These are phyloP conservation scores for Eidolon dupreanum DNA, from an alignment of 2,797 vertebrate genomes.

Conservation along the genomic window DNA sequence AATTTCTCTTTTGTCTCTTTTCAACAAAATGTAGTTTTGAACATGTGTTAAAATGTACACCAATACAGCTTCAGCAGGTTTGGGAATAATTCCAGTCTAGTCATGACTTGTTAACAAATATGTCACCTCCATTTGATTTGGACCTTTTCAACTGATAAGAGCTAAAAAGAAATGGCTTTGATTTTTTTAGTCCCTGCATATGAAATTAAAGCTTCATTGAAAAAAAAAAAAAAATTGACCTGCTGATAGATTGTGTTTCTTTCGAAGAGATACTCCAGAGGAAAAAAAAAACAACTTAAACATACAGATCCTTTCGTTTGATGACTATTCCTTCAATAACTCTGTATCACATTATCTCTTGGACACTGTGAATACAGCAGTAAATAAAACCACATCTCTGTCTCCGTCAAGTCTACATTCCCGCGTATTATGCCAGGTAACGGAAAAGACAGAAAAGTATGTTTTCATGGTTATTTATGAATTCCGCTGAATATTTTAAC, in stretches of 20 bases:
- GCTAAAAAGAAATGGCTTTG: not conserved
- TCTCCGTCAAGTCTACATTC: not conserved
- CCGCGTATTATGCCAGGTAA: not conserved
- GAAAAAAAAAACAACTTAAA: not conserved
- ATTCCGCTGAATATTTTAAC: not conserved
- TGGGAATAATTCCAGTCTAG: conserved; percentile 24
- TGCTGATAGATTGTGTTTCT: not conserved
- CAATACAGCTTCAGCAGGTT: not conserved
- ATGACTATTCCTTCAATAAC: not conserved
- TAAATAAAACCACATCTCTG: not conserved
- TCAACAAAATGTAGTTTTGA: conserved; percentile 45
- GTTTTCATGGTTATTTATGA: not conserved
- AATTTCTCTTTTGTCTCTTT: conserved; percentile 47
- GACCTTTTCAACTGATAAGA: conserved; percentile 3
- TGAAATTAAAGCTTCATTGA: not conserved
- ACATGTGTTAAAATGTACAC: conserved; percentile 57
- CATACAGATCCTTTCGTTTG: not conserved
- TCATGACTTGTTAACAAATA: conserved; percentile 54
- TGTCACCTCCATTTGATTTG: conserved; percentile 45
- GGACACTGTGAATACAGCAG: not conserved
- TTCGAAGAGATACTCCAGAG: not conserved
- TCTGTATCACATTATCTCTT: not conserved
- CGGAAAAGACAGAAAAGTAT: not conserved
- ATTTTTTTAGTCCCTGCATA: not conserved
- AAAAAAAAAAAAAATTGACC: not conserved